These are phyloP conservation scores for Brachynemurus nebulosus DNA, from an alignment of 2,888 invertebrate species.

Conservation along the genomic window DNA sequence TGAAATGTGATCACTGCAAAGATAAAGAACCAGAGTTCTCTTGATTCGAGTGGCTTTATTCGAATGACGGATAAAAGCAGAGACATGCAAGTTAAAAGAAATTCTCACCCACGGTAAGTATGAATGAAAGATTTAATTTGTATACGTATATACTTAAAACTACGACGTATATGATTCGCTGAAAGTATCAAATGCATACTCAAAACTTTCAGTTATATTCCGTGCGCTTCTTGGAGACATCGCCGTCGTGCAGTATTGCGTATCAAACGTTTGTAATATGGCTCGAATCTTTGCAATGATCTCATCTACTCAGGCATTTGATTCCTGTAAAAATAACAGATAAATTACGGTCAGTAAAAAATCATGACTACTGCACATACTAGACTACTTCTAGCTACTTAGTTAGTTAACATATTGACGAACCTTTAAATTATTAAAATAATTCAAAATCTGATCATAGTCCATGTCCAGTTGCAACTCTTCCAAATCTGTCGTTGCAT, in stretches of 20 bases:
- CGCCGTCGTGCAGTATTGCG: slow-evolving; percentile 41
- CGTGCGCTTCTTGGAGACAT: slow-evolving; percentile 31
- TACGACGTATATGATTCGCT: slow-evolving; percentile 47
- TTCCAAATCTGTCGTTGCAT: slow-evolving; percentile 44
- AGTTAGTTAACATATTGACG: slow-evolving; percentile 18
- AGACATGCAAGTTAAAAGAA: neutral
- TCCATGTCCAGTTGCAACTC: slow-evolving; percentile 78
- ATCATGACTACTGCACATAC: too few species aligned
- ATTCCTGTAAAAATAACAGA: slow-evolving; percentile 52
- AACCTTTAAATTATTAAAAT: slow-evolving; percentile 96
- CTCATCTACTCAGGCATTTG: slow-evolving; percentile 83
- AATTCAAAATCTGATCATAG: slow-evolving; percentile 95
- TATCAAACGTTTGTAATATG: slow-evolving; percentile 60
- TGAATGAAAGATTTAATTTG: neutral
- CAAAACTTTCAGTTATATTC: slow-evolving; percentile 35
- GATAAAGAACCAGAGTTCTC: slow-evolving; percentile 1
- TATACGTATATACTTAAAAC: neutral
- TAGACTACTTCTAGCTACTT: too few species aligned
- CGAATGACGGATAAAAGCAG: neutral
- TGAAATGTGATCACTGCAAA: neutral
- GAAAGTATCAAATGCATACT: slow-evolving; percentile 47
- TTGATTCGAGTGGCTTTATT: neutral
- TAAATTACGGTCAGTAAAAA: neutral
- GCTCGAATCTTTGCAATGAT: slow-evolving; percentile 72
- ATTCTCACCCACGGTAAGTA: neutral